phyloP scores from a whole-genome alignment of 2,888 invertebrate species.

The Sinohyriopsis cumingii region DNA sequence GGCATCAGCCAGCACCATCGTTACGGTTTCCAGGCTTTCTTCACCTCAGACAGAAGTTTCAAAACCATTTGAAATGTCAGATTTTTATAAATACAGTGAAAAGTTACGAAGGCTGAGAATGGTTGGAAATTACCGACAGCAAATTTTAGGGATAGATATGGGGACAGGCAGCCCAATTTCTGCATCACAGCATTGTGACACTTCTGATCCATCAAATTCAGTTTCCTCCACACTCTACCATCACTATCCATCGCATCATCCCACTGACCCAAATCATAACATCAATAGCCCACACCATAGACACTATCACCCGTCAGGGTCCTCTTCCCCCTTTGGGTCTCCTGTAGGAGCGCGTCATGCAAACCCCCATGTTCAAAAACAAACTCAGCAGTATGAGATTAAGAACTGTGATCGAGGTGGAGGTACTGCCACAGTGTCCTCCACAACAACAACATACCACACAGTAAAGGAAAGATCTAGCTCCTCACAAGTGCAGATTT shows the following conservation, averaged over 20 bases:
- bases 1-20: slow-evolving; percentile 51
- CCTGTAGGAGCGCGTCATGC: slow-evolving; percentile 37
- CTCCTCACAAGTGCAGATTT: slow-evolving; percentile 52
- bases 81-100: slow-evolving; percentile 97
- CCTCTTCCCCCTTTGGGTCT: slow-evolving; percentile 24
- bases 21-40: slow-evolving; percentile 54
- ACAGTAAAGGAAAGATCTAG: slow-evolving; percentile 26
- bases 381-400: slow-evolving; percentile 11
- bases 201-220: slow-evolving; percentile 39
- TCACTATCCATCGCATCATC: slow-evolving; percentile 37
- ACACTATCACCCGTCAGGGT: slow-evolving; percentile 17
- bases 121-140: slow-evolving; percentile 62
- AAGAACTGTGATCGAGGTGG: slow-evolving; percentile 10
- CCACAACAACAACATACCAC: slow-evolving; percentile 18
- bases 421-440: slow-evolving; percentile 20
- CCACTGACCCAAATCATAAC: slow-evolving; percentile 6
- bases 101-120: slow-evolving; percentile 83
- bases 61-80: slow-evolving; percentile 98
- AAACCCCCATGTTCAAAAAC: slow-evolving; percentile 25
- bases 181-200: slow-evolving; percentile 58
- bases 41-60: slow-evolving; percentile 81
- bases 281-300: slow-evolving; percentile 19
- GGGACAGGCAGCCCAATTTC: slow-evolving; percentile 46
- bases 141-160: slow-evolving; percentile 51
- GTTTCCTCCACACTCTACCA: slow-evolving; percentile 39